Conservation (phyloP, 2,113 vertebrate species). For the Syngnathus typhle region DNA sequence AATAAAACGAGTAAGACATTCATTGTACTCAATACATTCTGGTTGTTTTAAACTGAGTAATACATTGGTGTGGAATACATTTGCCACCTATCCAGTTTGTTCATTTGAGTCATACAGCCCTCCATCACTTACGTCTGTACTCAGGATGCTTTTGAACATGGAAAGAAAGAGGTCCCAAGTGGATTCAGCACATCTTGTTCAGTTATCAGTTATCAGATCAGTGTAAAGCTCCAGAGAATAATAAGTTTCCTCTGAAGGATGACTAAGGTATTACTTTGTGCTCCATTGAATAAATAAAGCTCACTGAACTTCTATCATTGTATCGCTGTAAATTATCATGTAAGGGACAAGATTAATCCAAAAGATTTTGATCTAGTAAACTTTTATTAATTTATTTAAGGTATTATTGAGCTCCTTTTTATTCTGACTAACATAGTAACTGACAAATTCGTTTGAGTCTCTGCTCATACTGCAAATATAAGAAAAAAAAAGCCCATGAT, state of each 20-base stretch:
- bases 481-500: no score
- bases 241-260: slow-evolving; percentile 1
- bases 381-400: slow-evolving; percentile 5
- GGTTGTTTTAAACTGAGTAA: slow-evolving; percentile 18
- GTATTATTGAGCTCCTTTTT: neutral
- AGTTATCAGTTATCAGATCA: slow-evolving; percentile 13
- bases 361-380: slow-evolving; percentile 20
- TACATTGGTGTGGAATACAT: slow-evolving; percentile 33
- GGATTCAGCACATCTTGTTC: slow-evolving; percentile 16
- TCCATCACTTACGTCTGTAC: slow-evolving; percentile 2
- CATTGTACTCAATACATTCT: slow-evolving; percentile 2
- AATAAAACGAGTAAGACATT: slow-evolving; percentile 3
- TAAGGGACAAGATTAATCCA: slow-evolving; percentile 19
- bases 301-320: slow-evolving; percentile 15
- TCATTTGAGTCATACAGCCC: slow-evolving; percentile 17
- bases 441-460: neutral
- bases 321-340: slow-evolving; percentile 7
- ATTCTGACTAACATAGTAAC: neutral
- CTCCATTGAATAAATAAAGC: slow-evolving; percentile 14
- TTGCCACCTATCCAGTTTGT: slow-evolving; percentile 24
- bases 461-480: no score
- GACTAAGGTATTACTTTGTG: neutral
- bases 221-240: slow-evolving; percentile 3
- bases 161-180: slow-evolving; percentile 12
- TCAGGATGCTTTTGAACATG: slow-evolving; percentile 9